Percentiles rank a stretch among this genome's conserved stretches.
These are phyloP conservation scores for Sycophaga agraensis DNA, from an alignment of 1,140 invertebrate species.

Conservation along the genomic window DNA sequence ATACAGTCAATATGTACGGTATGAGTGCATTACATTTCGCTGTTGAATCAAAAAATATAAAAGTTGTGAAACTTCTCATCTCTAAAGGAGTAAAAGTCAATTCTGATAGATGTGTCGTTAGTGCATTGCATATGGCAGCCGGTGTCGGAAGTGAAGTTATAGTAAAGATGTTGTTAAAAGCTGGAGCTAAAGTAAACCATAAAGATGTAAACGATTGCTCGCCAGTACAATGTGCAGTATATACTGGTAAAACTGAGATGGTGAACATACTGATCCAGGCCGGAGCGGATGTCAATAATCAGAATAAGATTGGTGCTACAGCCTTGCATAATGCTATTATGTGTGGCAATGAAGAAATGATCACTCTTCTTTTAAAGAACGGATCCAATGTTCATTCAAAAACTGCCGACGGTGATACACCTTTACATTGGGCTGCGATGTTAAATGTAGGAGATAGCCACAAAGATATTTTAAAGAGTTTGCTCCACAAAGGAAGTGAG, in stretches of 20 bases:
- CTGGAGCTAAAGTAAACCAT: background rate
- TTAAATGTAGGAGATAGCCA: background rate
- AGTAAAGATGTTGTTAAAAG: background rate
- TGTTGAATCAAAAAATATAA: background rate
- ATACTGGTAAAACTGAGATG: background rate
- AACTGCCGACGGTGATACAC: background rate
- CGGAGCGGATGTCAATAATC: conserved; percentile 1
- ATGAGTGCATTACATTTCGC: background rate
- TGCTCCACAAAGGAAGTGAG: background rate
- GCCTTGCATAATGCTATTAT: background rate
- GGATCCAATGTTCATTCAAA: background rate
- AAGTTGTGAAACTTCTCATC: background rate
- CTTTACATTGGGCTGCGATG: background rate
- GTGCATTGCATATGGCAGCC: background rate
- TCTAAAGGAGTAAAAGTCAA: background rate
- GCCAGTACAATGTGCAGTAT: background rate
- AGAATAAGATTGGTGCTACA: background rate
- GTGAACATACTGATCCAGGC: background rate
- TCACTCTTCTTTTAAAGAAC: background rate
- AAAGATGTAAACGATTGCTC: background rate
- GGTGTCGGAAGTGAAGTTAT: background rate
- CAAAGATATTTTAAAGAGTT: background rate
- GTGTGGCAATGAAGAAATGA: background rate
- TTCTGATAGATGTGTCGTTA: background rate
- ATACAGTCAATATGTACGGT: background rate